Conservation (phyloP, 2,797 vertebrate species). For the Urocyon cinereoargenteus region DNA sequence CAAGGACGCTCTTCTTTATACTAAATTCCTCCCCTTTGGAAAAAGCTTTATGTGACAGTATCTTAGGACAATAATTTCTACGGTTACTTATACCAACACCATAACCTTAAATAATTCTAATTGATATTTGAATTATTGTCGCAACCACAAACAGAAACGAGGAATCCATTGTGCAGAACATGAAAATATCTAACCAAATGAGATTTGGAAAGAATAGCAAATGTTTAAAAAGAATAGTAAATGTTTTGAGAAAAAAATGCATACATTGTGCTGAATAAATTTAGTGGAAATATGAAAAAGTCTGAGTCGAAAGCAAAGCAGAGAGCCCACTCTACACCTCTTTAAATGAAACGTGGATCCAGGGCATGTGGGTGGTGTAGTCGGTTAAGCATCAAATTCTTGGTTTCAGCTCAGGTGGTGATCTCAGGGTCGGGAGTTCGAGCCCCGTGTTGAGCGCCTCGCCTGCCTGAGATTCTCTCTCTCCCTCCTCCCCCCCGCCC, state of each 20-base stretch:
- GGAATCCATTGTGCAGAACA: not conserved
- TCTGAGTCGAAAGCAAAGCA: not conserved
- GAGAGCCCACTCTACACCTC: not conserved
- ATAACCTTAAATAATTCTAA: not conserved
- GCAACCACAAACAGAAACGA: not conserved
- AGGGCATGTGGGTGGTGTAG: not conserved
- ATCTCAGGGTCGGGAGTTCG: not conserved
- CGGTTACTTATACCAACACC: not conserved
- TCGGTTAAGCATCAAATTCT: not conserved
- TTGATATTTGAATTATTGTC: not conserved
- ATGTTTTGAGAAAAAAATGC: not conserved
- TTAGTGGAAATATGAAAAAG: conserved; percentile 14
- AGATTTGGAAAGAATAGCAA: conserved; percentile 4
- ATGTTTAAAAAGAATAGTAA: not conserved
- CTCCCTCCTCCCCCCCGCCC: not conserved
- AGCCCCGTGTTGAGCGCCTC: accelerated
- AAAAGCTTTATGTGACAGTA: not conserved
- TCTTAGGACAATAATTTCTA: not conserved
- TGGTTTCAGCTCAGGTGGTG: not conserved
- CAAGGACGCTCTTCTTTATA: not conserved
- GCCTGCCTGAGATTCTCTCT: not conserved
- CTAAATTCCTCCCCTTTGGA: not conserved
- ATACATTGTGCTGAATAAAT: not conserved
- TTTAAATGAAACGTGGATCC: not conserved
- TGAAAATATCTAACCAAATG: conserved; percentile 31